Percentiles rank a stretch among this genome's conserved stretches.
phyloP scores from a whole-genome alignment of 64 coral and sea anemone genomes.

The Montipora cactus region DNA sequence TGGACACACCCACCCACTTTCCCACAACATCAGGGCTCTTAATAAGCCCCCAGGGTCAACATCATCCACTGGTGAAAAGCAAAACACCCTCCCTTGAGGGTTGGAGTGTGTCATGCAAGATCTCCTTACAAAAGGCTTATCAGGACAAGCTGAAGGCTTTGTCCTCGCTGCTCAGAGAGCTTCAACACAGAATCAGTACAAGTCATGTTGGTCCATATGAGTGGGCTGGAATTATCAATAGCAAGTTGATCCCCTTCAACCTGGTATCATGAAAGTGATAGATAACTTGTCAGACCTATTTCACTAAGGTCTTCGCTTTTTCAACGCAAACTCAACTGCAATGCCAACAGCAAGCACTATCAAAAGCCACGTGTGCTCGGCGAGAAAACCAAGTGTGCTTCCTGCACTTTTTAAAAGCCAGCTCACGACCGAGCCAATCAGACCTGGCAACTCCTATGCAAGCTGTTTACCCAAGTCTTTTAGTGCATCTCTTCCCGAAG shows the following conservation, averaged over 20 bases:
- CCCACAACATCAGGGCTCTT: neutral
- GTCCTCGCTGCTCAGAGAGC: neutral
- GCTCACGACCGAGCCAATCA: no score
- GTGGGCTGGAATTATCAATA: neutral
- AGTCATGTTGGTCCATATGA: neutral
- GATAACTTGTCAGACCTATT: neutral
- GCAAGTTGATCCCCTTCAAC: neutral
- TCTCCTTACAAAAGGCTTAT: neutral
- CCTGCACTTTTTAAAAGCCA: no score
- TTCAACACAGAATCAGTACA: neutral
- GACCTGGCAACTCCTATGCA: no score
- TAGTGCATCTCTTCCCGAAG: no score
- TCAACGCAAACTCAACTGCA: no score
- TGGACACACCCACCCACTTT: neutral
- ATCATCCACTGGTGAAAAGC: conserved; percentile 1
- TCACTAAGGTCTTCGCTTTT: neutral
- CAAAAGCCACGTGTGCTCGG: no score
- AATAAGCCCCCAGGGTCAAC: neutral
- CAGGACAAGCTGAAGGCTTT: neutral
- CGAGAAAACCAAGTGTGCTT: no score
- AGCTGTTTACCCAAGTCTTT: no score
- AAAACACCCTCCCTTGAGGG: neutral
- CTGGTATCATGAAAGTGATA: neutral
- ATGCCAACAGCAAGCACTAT: no score
- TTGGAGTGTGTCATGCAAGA: neutral